phyloP scores from a whole-genome alignment of 2,888 invertebrate genomes.

The Plutella xylostella region DNA sequence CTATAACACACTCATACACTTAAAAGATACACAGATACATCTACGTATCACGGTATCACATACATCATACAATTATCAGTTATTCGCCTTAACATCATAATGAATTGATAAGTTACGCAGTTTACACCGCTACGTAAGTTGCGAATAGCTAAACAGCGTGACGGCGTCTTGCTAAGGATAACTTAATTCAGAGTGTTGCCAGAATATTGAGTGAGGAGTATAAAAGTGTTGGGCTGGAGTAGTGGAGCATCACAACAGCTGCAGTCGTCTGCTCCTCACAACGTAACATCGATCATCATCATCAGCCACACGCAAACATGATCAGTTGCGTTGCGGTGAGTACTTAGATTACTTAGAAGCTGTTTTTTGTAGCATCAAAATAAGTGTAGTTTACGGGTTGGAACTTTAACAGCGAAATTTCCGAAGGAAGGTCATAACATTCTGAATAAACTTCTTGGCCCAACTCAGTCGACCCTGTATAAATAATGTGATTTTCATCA shows the following conservation, averaged over 20 bases:
- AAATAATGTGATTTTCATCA: too few relatives aligned
- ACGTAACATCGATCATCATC: not conserved
- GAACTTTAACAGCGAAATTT: too few relatives aligned
- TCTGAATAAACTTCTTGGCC: too few relatives aligned
- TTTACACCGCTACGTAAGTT: constrained; percentile 19
- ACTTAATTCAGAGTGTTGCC: too few relatives aligned
- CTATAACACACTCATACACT: too few relatives aligned
- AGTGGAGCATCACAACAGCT: constrained; percentile 22
- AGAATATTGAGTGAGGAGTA: constrained; percentile 37
- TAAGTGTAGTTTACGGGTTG: too few relatives aligned
- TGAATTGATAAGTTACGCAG: constrained; percentile 37
- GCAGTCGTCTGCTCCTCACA: constrained; percentile 17
- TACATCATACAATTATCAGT: too few relatives aligned
- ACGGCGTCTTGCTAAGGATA: constrained; percentile 47
- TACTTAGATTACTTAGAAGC: constrained; percentile 18
- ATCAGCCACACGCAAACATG: constrained; percentile 24
- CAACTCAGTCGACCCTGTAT: too few relatives aligned
- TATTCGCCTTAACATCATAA: constrained; percentile 21
- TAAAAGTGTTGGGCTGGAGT: constrained; percentile 32
- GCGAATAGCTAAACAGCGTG: constrained; percentile 55
- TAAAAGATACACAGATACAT: too few relatives aligned
- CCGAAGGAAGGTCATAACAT: too few relatives aligned
- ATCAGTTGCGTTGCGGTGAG: constrained; percentile 48
- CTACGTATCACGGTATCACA: too few relatives aligned
- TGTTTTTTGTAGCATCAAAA: too few relatives aligned